phyloP scores from a whole-genome alignment of 2,888 invertebrate genomes.

The Cyaniris semiargus region DNA sequence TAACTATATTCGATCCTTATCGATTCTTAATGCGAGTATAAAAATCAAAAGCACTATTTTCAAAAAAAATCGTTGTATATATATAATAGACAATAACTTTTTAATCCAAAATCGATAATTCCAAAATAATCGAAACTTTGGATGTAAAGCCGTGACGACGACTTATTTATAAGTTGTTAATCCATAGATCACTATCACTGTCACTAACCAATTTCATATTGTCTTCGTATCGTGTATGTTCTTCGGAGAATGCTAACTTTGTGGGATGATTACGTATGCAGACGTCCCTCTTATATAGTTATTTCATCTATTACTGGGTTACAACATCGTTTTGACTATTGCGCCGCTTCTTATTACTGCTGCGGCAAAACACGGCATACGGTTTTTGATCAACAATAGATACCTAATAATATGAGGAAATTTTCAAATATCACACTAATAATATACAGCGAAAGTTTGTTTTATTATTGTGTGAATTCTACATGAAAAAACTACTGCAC shows the following conservation, averaged over 20 bases:
- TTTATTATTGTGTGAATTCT: too few relatives aligned
- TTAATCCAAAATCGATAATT: neutral
- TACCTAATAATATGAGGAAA: neutral
- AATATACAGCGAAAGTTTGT: too few relatives aligned
- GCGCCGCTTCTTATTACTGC: slow-evolving; percentile 55
- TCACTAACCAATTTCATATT: slow-evolving; percentile 73
- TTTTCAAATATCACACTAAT: neutral
- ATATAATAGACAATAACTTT: neutral
- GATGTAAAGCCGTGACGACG: neutral
- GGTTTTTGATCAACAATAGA: neutral
- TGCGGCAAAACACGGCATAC: slow-evolving; percentile 48
- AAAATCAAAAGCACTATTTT: neutral
- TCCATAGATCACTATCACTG: slow-evolving; percentile 46
- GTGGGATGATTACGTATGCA: slow-evolving; percentile 68
- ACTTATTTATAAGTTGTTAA: slow-evolving; percentile 30
- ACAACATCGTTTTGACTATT: slow-evolving; percentile 55
- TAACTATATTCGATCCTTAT: too few relatives aligned
- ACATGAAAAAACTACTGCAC: too few relatives aligned
- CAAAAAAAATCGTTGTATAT: neutral
- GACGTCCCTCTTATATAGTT: slow-evolving; percentile 71
- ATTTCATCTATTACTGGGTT: slow-evolving; percentile 70
- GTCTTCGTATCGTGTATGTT: slow-evolving; percentile 51
- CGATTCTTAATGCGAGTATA: neutral
- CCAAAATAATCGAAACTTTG: neutral
- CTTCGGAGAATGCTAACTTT: slow-evolving; percentile 60